These are phyloP conservation scores for Drosophila persimilis DNA, from an alignment of 1,140 invertebrate species.

Conservation along the genomic window DNA sequence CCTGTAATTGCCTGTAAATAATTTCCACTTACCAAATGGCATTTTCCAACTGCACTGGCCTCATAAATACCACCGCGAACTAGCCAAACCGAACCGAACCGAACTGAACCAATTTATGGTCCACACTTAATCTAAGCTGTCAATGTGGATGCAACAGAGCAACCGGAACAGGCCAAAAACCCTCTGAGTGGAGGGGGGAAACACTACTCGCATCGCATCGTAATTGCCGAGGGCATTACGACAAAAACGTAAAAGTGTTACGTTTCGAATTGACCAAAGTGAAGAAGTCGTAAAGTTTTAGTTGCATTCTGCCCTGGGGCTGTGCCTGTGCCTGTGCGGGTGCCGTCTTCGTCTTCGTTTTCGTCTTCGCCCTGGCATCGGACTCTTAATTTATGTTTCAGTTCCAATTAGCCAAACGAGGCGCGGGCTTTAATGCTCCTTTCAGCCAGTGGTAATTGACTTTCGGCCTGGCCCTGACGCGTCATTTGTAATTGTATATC, in stretches of 20 bases:
- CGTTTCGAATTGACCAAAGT: conserved; percentile 53
- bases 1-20: conserved; percentile 64
- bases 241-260: conserved; percentile 68
- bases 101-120: conserved; percentile 57
- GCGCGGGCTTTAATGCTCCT: conserved; percentile 68
- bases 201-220: conserved; percentile 48
- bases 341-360: conserved; percentile 43
- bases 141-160: conserved; percentile 57
- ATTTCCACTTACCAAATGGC: conserved; percentile 59
- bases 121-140: conserved; percentile 79
- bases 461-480: conserved; percentile 76
- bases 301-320: conserved; percentile 52
- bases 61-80: conserved; percentile 60
- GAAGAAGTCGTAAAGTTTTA: conserved; percentile 74
- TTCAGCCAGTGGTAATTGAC: conserved; percentile 65
- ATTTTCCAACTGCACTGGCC: conserved; percentile 35
- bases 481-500: conserved; percentile 79
- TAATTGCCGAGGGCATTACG: conserved; percentile 64
- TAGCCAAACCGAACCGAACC: conserved; percentile 12
- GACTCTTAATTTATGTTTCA: conserved; percentile 81
- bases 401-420: conserved; percentile 77
- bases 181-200: conserved; percentile 10
- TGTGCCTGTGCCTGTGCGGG: no score
- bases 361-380: conserved; percentile 47
- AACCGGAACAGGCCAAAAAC: conserved; percentile 8